Conservation (phyloP, 1,140 invertebrate genomes). For the Cydia fagiglandana region DNA sequence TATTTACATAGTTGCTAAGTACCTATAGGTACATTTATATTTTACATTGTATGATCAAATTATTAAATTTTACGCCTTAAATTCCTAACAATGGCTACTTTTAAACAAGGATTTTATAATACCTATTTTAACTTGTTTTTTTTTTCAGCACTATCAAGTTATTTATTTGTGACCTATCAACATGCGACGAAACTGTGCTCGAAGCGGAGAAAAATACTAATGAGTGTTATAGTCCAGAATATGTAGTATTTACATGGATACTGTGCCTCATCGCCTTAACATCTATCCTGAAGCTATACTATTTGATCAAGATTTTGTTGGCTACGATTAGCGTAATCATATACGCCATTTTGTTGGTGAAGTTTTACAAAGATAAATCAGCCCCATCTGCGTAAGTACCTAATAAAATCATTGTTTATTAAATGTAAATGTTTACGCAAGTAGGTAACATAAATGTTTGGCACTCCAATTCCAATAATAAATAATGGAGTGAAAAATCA, state of each 20-base stretch:
- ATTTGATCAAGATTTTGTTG: constrained; percentile 92
- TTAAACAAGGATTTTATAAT: background rate
- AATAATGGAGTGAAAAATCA: too few species aligned
- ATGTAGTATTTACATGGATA: constrained; percentile 96
- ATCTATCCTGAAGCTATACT: constrained; percentile 95
- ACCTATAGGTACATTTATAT: too few species aligned
- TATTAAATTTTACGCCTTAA: too few species aligned
- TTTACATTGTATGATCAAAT: too few species aligned
- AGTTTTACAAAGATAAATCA: constrained; percentile 52
- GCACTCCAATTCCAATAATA: too few species aligned
- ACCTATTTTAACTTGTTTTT: constrained; percentile 27
- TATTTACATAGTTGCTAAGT: too few species aligned
- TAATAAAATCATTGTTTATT: background rate
- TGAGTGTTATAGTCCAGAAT: constrained; percentile 87
- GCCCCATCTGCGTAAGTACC: constrained; percentile 30
- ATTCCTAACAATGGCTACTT: constrained; percentile 39
- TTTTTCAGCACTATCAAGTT: constrained; percentile 71
- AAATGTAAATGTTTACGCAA: too few species aligned
- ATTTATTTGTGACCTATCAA: constrained; percentile 62
- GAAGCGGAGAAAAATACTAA: constrained; percentile 26
- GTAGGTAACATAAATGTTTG: too few species aligned
- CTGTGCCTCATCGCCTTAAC: constrained; percentile 94
- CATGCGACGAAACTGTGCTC: background rate
- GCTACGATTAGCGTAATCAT: constrained; percentile 86
- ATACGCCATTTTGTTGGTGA: constrained; percentile 54